These are phyloP conservation scores for Xiphorhynchus elegans DNA, from an alignment of 2,113 vertebrate genomes.

Conservation along the genomic window DNA sequence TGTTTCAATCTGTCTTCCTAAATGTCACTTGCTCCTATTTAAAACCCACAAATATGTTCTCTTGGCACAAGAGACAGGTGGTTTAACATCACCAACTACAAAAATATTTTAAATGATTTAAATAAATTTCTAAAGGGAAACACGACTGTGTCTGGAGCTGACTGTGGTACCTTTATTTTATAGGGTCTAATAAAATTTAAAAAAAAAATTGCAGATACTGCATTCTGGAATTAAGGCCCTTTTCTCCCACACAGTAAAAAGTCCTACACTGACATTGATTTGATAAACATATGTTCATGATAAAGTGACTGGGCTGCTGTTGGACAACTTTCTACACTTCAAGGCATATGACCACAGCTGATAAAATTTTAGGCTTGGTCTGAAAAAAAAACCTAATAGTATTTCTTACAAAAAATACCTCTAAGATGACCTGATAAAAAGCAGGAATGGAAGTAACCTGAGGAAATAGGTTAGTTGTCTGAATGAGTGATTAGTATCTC, in stretches of 20 bases:
- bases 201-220: not conserved
- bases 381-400: not conserved
- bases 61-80: not conserved
- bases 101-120: not conserved
- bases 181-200: not conserved
- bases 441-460: not conserved
- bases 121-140: not conserved
- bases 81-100: not conserved
- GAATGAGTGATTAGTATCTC: not conserved
- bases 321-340: not conserved
- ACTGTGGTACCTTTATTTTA: not conserved
- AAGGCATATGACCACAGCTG: not conserved
- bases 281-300: not conserved
- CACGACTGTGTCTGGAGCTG: not conserved
- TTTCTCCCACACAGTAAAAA: not conserved
- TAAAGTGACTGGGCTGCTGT: not conserved
- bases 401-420: not conserved
- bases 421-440: not conserved
- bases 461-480: conserved; percentile 6
- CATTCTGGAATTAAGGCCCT: not conserved
- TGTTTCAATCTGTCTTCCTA: not conserved
- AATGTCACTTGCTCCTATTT: not conserved
- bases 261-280: not conserved
- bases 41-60: not conserved
- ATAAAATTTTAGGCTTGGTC: not conserved